Evolutionary conservation across 92 coral and sea anemone genomes (phyloP).

Genomic region (Zoanthus solanderi): DNA sequence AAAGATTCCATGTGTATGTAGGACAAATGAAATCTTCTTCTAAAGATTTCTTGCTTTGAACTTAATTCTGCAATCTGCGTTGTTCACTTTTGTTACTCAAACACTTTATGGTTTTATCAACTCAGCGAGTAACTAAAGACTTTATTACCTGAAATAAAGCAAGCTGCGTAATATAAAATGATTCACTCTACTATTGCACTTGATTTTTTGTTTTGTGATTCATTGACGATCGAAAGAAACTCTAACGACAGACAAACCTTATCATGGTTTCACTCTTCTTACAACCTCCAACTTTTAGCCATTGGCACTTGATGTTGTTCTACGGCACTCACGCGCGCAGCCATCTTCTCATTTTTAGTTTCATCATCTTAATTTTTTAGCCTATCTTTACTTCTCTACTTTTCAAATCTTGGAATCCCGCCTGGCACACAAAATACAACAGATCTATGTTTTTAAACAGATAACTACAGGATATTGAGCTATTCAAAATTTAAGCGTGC

Average conservation of each 20-base stretch:
- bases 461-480: not conserved
- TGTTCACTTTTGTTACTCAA: slow-evolving; percentile 1
- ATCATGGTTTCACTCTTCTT: too few relatives aligned
- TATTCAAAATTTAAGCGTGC: not conserved
- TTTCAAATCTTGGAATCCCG: not conserved
- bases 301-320: too few relatives aligned
- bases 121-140: too few relatives aligned
- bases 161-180: too few relatives aligned
- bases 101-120: not conserved
- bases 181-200: too few relatives aligned
- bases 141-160: too few relatives aligned
- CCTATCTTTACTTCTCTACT: not conserved
- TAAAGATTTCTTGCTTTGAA: not conserved
- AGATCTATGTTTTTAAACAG: not conserved
- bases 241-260: too few relatives aligned
- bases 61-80: not conserved
- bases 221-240: too few relatives aligned
- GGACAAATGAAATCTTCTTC: not conserved
- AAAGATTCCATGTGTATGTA: not conserved
- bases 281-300: too few relatives aligned
- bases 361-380: not conserved
- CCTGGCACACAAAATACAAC: not conserved
- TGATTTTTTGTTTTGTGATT: too few relatives aligned
- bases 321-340: too few relatives aligned
- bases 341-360: too few relatives aligned